A percentile compares a stretch with the other conserved stretches of the same genome.
Conservation (phyloP, 2,113 vertebrate species). For the Coreoperca whiteheadi region DNA sequence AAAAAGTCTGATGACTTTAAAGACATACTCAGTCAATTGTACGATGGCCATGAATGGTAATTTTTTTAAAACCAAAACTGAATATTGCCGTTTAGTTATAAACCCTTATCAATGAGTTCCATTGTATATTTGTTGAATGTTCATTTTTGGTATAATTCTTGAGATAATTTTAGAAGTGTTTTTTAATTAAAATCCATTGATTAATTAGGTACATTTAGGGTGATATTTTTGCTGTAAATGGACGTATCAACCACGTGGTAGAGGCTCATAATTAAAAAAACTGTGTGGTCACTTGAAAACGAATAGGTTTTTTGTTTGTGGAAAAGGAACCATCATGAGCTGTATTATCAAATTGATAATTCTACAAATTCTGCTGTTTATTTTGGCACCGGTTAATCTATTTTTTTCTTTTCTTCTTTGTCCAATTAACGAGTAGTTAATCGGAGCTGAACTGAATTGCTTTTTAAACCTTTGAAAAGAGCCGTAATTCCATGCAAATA, state of each 20-base stretch:
- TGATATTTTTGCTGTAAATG: background rate
- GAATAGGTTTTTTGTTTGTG: background rate
- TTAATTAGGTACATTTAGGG: too few relatives aligned
- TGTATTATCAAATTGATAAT: background rate
- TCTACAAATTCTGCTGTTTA: background rate
- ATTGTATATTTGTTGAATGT: background rate
- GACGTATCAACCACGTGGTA: background rate
- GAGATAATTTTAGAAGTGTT: background rate
- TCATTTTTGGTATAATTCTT: background rate
- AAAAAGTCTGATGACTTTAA: background rate
- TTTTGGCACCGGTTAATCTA: background rate
- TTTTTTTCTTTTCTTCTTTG: background rate
- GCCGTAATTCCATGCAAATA: background rate
- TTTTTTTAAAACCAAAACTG: background rate
- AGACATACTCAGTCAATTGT: too few relatives aligned
- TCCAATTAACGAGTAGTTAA: background rate
- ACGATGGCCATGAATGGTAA: too few relatives aligned
- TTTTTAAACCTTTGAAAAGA: background rate
- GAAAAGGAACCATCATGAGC: background rate
- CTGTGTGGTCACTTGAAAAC: background rate
- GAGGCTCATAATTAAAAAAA: background rate
- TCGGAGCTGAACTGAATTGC: too few relatives aligned
- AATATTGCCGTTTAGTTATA: background rate
- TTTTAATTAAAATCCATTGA: background rate
- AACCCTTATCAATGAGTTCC: background rate